These are phyloP conservation scores for Lepidocolaptes lacrymiger DNA, from an alignment of 2,797 vertebrate genomes.

Conservation along the genomic window DNA sequence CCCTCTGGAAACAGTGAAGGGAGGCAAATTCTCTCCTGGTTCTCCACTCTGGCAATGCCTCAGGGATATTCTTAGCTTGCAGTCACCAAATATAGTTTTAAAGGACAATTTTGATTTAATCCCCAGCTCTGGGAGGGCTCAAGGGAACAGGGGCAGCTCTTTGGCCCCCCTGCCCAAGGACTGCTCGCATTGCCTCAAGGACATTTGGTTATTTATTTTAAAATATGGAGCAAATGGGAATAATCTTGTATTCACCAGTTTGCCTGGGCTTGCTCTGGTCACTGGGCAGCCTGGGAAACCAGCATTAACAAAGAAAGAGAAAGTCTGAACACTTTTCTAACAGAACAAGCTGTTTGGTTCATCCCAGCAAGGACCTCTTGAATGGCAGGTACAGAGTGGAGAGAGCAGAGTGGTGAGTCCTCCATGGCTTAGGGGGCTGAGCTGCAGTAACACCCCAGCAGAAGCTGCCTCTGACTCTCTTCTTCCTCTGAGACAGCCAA, in stretches of 20 bases:
- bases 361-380: neutral
- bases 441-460: neutral
- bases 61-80: neutral
- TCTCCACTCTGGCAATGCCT: neutral
- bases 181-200: neutral
- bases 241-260: neutral
- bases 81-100: neutral
- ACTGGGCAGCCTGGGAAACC: neutral
- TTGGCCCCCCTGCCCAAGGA: neutral
- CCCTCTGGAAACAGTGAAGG: neutral
- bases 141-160: neutral
- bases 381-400: fast-evolving
- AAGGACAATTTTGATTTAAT: neutral
- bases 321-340: neutral
- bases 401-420: neutral
- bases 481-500: neutral
- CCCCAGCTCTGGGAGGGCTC: neutral
- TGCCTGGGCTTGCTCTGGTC: neutral
- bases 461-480: neutral
- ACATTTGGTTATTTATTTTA: neutral
- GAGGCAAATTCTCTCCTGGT: neutral
- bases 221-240: neutral
- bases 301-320: neutral
- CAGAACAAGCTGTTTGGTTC: neutral
- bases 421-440: neutral